phyloP scores from a whole-genome alignment of 1,140 invertebrate genomes.

The Lasaia peninsularis region DNA sequence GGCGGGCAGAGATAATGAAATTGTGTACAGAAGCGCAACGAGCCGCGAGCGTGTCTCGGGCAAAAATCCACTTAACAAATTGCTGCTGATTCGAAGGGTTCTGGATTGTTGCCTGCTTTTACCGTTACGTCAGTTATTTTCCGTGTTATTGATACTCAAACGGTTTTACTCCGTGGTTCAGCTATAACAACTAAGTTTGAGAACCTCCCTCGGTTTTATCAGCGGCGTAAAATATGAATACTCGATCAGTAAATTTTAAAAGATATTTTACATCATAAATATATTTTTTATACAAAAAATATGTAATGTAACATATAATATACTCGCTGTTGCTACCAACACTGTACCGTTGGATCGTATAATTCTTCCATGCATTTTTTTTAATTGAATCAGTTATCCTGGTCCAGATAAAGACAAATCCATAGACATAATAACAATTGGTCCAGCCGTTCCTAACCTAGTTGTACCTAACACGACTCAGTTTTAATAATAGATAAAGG shows the following conservation, averaged over 20 bases:
- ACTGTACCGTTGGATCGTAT: too few species aligned
- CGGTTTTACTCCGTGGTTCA: slow-evolving; percentile 31
- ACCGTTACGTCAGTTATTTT: slow-evolving; percentile 67
- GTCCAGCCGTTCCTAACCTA: too few species aligned
- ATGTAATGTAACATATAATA: too few species aligned
- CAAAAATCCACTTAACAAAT: slow-evolving; percentile 78
- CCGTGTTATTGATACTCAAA: slow-evolving; percentile 58
- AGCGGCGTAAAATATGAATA: slow-evolving; percentile 17
- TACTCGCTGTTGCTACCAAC: too few species aligned
- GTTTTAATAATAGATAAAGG: too few species aligned
- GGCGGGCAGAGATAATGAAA: slow-evolving; percentile 73
- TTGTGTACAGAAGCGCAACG: slow-evolving; percentile 75
- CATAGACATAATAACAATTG: too few species aligned
- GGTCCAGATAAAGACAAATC: too few species aligned
- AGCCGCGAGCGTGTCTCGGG: slow-evolving; percentile 73
- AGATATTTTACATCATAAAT: too few species aligned
- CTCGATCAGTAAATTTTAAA: neutral
- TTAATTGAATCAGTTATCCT: too few species aligned
- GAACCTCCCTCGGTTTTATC: slow-evolving; percentile 10
- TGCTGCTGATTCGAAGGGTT: slow-evolving; percentile 76
- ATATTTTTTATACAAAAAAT: too few species aligned
- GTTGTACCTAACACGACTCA: too few species aligned
- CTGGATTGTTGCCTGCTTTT: slow-evolving; percentile 71
- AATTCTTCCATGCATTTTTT: too few species aligned
- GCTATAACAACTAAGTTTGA: slow-evolving; percentile 11